Conservation (phyloP, 2,113 vertebrate genomes). For the Erythrolamprus reginae region DNA sequence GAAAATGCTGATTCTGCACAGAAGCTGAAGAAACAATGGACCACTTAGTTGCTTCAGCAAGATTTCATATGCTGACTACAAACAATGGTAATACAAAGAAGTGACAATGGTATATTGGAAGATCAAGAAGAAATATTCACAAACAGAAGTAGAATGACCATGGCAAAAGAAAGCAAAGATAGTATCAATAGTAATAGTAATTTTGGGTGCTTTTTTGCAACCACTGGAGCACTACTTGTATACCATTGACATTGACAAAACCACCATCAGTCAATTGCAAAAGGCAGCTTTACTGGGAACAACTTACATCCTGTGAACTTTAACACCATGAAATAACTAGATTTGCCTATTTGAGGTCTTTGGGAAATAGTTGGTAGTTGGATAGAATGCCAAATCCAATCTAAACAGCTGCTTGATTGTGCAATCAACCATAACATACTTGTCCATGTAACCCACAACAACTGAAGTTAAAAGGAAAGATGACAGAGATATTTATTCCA, state of each 20-base stretch:
- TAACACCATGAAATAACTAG: neutral
- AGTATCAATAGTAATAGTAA: neutral
- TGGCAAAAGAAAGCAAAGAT: neutral
- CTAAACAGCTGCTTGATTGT: neutral
- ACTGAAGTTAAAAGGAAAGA: neutral
- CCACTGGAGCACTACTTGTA: neutral
- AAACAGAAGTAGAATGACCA: neutral
- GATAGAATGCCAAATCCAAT: neutral
- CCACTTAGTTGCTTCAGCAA: neutral
- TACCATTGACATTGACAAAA: neutral
- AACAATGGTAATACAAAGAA: neutral
- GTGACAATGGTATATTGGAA: neutral
- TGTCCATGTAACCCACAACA: neutral
- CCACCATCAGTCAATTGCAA: neutral
- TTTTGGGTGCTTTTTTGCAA: neutral
- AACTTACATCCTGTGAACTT: neutral
- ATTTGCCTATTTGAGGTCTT: neutral
- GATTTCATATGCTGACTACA: neutral
- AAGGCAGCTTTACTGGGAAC: neutral
- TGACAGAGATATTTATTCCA: neutral
- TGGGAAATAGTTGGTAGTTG: neutral
- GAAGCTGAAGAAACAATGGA: neutral
- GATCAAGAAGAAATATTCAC: neutral
- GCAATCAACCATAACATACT: neutral
- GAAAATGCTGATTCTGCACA: neutral